A percentile compares a stretch with the other conserved stretches of the same genome.
Evolutionary conservation across 2,797 vertebrate genomes (phyloP).

Genomic region (Sebastolobus altivelis): DNA sequence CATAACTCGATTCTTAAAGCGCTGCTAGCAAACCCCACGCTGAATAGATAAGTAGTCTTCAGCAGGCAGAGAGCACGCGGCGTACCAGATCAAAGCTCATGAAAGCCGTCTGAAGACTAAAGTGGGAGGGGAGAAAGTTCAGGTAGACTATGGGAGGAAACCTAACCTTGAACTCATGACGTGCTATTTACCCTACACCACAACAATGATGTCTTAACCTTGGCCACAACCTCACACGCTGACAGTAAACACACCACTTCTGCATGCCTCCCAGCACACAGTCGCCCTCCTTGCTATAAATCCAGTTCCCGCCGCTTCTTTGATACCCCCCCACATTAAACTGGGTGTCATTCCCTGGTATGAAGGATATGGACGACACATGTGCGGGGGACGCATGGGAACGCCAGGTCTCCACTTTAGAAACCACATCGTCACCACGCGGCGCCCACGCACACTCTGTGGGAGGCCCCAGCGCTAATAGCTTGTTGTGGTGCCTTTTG

Average conservation of each 20-base stretch:
- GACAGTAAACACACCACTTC: constrained; percentile 70
- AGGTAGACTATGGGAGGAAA: constrained; percentile 65
- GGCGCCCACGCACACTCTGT: constrained; percentile 60
- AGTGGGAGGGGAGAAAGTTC: constrained; percentile 64
- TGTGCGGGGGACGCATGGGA: constrained; percentile 79
- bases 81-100: constrained; percentile 69
- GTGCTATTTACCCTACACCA: constrained; percentile 54
- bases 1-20: constrained; percentile 85
- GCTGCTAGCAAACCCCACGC: constrained; percentile 73
- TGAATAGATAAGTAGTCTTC: constrained; percentile 83
- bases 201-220: constrained; percentile 67
- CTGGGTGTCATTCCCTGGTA: constrained; percentile 74
- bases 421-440: constrained; percentile 67
- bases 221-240: constrained; percentile 63
- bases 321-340: constrained; percentile 79
- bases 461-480: constrained; percentile 65
- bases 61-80: constrained; percentile 50
- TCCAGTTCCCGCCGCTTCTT: constrained; percentile 79
- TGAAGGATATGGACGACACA: constrained; percentile 89
- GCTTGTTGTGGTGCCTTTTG: constrained; percentile 70
- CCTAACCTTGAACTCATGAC: constrained; percentile 76
- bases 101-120: constrained; percentile 57
- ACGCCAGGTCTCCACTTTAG: constrained; percentile 53
- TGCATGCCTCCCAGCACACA: constrained; percentile 60
- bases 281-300: constrained; percentile 69